Evolutionary conservation across 2,888 invertebrate species (phyloP).

Genomic region (Tetropium fuscum): DNA sequence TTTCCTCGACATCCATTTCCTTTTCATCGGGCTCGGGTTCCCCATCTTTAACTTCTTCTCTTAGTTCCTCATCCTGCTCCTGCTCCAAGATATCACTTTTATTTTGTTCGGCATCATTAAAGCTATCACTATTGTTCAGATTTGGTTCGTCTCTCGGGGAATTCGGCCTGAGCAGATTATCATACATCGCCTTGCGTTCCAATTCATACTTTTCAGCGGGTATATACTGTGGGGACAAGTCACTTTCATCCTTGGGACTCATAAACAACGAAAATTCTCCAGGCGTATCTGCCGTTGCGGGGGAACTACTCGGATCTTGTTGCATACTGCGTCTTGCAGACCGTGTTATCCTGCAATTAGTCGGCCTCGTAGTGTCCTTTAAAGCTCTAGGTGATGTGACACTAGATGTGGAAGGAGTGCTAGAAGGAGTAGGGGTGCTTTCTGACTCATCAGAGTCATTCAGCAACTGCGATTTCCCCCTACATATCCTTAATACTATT

Average conservation of each 20-base stretch:
- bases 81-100: constrained; percentile 33
- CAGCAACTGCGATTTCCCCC: constrained; percentile 73
- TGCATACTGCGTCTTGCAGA: constrained; percentile 65
- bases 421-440: constrained; percentile 67
- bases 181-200: constrained; percentile 65
- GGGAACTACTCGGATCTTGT: constrained; percentile 62
- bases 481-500: constrained; percentile 89
- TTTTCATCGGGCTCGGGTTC: constrained; percentile 9
- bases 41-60: constrained; percentile 63
- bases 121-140: background rate
- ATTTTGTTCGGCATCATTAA: background rate
- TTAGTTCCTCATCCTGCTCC: constrained; percentile 54
- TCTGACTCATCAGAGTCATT: constrained; percentile 65
- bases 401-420: constrained; percentile 69
- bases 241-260: constrained; percentile 60
- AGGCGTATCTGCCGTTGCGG: constrained; percentile 61
- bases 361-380: constrained; percentile 53
- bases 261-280: constrained; percentile 59
- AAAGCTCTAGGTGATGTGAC: constrained; percentile 65
- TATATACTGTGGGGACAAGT: constrained; percentile 64
- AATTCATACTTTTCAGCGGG: constrained; percentile 66
- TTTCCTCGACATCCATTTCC: constrained; percentile 27
- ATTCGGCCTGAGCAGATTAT: constrained; percentile 61
- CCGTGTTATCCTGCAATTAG: constrained; percentile 62
- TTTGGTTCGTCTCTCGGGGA: constrained; percentile 47